Base-by-base conservation (phyloP, 2,888 invertebrate species). In the Tanaodytes sp. region DNA sequence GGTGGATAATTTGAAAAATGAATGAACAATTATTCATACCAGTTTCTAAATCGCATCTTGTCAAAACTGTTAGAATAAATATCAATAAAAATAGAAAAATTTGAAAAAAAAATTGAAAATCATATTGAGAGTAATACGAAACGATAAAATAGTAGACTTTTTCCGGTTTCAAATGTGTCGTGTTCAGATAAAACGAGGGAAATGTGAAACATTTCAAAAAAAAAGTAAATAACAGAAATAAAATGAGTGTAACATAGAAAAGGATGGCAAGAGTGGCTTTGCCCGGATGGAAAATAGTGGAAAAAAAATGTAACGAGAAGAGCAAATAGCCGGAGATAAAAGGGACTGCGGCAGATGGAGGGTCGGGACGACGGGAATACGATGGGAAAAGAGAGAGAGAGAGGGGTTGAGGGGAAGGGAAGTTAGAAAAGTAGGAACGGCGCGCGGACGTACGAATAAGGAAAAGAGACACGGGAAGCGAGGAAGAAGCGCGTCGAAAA, bases 401-500 rank as follows among this genome's bases (percentile, higher is more conserved):
- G n/a, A n/a, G n/a, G 36, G 14, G 37, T 49, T 3, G 20, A 4
- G 27, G 19, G 51, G 14, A 27, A 33, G 42, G 46, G 52, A 63
- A 49, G 73, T 61, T 52, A 14, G 61, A 40, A 55, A 62, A 65
- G 63, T 46, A 54, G 42, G 61, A 61, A 57, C 40, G 57, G 37
- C 43, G 68, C 39, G 57, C 67, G 67, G 66, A 61, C 71, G 62
- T 58, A 71, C 67, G 74, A 75, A 74, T 72, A 69, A 71, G 71
- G 58, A 64, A 74, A 73, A 67, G 76, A 70, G 67, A 72, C 57
- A 71, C 67, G 71, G 72, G 39, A 58, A 46, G 69, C 43, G 68
- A 59, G 48, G 62, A 65, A 72, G 71, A 65, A 31, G 27, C 74
- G 73, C 70, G n/a, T 78, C 79, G 79, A 82, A 83, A 82, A 83